Evolutionary conservation across 2,113 vertebrate species (phyloP).

Genomic region (Mohoua ochrocephala): DNA sequence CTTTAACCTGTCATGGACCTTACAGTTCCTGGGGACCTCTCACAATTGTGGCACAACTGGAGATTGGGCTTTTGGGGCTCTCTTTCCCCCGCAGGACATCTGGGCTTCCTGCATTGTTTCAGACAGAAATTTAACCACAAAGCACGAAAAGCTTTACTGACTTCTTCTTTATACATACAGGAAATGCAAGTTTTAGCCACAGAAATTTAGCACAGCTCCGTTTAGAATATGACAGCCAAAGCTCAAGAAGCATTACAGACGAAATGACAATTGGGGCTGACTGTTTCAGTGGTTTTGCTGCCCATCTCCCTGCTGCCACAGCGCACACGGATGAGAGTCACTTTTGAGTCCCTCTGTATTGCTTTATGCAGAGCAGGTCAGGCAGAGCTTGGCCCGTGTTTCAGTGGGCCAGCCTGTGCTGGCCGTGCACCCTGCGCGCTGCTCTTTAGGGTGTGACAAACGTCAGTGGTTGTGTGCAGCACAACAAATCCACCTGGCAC

Average conservation of each 20-base stretch:
- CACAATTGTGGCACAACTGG: background rate
- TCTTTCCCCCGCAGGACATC: background rate
- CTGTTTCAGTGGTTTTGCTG: background rate
- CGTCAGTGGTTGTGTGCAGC: background rate
- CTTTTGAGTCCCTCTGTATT: background rate
- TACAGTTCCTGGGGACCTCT: background rate
- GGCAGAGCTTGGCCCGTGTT: background rate
- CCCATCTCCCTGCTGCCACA: background rate
- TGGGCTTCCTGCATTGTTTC: background rate
- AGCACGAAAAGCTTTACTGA: constrained; percentile 32
- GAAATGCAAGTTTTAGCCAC: background rate
- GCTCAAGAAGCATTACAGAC: background rate
- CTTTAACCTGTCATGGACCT: background rate
- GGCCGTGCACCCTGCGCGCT: background rate
- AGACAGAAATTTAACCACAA: background rate
- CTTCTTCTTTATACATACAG: background rate
- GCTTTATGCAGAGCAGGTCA: background rate
- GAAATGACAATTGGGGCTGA: background rate
- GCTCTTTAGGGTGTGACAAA: background rate
- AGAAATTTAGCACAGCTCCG: background rate
- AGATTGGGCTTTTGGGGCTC: background rate
- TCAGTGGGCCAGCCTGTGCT: background rate
- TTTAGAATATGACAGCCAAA: background rate
- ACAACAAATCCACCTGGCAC: background rate
- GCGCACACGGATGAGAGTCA: background rate